Evolutionary conservation across 2,113 vertebrate species (phyloP).

Genomic region (Ophiodon elongatus): DNA sequence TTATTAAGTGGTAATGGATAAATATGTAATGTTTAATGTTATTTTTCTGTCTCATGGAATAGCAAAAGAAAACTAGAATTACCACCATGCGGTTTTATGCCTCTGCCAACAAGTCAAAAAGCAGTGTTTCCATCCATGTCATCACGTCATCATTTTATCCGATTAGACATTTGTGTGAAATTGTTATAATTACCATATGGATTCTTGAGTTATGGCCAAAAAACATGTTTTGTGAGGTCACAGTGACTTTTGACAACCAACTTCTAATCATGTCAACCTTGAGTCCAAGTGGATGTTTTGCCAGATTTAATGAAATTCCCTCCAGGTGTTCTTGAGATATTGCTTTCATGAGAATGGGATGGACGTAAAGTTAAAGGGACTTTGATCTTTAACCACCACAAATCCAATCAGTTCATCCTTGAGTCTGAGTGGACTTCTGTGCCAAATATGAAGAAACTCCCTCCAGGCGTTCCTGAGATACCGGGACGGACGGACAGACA

Average conservation of each 20-base stretch:
- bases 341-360: background rate
- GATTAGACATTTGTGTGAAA: background rate
- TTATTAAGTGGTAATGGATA: slow-evolving; percentile 20
- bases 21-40: background rate
- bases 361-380: background rate
- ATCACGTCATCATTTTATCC: background rate
- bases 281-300: background rate
- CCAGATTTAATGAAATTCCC: background rate
- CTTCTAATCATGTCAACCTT: background rate
- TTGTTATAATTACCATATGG: background rate
- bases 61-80: background rate
- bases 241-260: background rate
- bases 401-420: background rate
- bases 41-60: background rate
- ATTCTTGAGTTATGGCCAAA: background rate
- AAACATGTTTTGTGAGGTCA: background rate
- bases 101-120: background rate
- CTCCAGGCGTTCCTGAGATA: background rate
- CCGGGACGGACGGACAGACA: background rate
- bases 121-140: too few relatives aligned
- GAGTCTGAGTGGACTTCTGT: background rate
- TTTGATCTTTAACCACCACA: background rate
- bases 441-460: background rate
- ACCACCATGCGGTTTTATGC: too few relatives aligned
- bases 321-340: background rate